Conservation (phyloP, 2,113 vertebrate genomes). For the Tetraodon nigroviridis region DNA sequence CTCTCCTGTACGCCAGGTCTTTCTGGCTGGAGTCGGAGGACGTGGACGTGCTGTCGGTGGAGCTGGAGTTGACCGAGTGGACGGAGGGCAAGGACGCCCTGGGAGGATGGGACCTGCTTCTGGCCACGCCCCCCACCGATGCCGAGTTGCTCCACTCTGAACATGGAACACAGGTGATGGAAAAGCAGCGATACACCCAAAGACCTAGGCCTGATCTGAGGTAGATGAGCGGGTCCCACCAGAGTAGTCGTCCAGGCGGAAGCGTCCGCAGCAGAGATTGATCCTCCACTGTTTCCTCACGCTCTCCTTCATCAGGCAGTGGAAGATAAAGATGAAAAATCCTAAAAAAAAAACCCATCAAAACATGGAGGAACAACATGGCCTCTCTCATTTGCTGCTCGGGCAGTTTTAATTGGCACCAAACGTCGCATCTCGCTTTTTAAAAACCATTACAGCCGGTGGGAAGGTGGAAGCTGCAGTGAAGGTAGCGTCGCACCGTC, state of each 20-base stretch:
- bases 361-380: background rate
- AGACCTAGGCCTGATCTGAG: background rate
- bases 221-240: slow-evolving; percentile 62
- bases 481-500: slow-evolving; percentile 32
- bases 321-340: slow-evolving; percentile 87
- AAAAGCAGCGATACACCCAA: too few relatives aligned
- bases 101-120: slow-evolving; percentile 51
- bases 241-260: slow-evolving; percentile 72
- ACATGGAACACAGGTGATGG: background rate
- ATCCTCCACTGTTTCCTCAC: slow-evolving; percentile 81
- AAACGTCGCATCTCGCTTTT: slow-evolving; percentile 24
- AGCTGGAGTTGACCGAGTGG: slow-evolving; percentile 69
- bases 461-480: slow-evolving; percentile 14
- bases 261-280: slow-evolving; percentile 78
- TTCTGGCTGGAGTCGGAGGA: slow-evolving; percentile 66
- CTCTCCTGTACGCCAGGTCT: slow-evolving; percentile 54
- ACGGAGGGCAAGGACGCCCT: slow-evolving; percentile 61
- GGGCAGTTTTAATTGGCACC: slow-evolving; percentile 4
- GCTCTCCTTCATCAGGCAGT: slow-evolving; percentile 88
- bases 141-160: slow-evolving; percentile 77
- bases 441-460: slow-evolving; percentile 13
- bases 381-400: background rate
- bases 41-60: slow-evolving; percentile 75
- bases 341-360: slow-evolving; percentile 75
- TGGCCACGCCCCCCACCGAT: slow-evolving; percentile 44